phyloP scores from a whole-genome alignment of 1,140 invertebrate genomes.

The Hyles euphorbiae region DNA sequence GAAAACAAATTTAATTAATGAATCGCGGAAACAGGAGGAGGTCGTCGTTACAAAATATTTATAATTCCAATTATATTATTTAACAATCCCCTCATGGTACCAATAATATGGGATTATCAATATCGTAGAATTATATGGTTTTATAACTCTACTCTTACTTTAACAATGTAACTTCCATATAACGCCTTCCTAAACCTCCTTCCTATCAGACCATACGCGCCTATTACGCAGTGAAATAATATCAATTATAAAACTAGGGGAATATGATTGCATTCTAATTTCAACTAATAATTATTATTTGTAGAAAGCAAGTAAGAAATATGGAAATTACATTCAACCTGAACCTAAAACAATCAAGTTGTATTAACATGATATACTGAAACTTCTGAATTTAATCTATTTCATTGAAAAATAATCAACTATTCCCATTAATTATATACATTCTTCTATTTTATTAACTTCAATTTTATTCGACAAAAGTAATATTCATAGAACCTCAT shows the following conservation, averaged over 20 bases:
- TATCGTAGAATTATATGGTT: constrained; percentile 5
- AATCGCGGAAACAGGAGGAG: constrained; percentile 68
- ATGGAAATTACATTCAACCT: constrained; percentile 41
- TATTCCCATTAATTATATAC: too few species aligned
- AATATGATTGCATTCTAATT: too few species aligned
- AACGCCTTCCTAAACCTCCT: constrained; percentile 28
- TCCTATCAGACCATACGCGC: constrained; percentile 11
- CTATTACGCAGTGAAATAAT: neutral
- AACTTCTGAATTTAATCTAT: too few species aligned
- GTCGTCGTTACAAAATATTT: constrained; percentile 45
- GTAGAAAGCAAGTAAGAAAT: constrained; percentile 3
- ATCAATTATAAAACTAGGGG: too few species aligned
- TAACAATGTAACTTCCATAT: constrained; percentile 57
- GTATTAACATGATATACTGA: too few species aligned
- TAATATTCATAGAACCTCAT: too few species aligned
- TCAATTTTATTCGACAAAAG: too few species aligned
- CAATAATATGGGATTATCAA: constrained; percentile 25
- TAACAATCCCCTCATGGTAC: constrained; percentile 65
- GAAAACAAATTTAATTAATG: constrained; percentile 32
- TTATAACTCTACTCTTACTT: neutral
- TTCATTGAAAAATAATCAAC: too few species aligned
- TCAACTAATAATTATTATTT: too few species aligned
- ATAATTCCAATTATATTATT: constrained; percentile 34
- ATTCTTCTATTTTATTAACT: too few species aligned
- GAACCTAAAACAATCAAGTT: neutral